phyloP scores from a whole-genome alignment of 1,140 invertebrate genomes.

The Tribolium madens region DNA sequence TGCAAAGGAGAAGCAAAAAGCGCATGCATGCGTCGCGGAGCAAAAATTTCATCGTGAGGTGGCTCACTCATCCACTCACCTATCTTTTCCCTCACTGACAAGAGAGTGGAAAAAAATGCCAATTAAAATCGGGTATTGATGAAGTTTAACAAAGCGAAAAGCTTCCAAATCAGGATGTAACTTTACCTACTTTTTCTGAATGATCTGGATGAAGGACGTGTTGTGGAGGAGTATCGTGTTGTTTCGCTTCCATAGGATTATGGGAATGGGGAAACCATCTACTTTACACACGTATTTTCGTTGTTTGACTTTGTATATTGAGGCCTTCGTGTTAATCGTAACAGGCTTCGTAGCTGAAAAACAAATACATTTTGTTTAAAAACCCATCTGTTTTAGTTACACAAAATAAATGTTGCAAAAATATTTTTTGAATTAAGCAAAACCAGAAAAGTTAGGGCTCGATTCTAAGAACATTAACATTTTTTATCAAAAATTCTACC shows the following conservation, averaged over 20 bases:
- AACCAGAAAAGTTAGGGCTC: no score
- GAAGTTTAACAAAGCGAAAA: neutral
- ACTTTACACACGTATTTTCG: conserved; percentile 77
- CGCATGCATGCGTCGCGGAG: neutral
- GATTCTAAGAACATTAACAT: no score
- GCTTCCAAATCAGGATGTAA: neutral
- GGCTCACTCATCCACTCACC: conserved; percentile 3
- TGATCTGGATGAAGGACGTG: conserved; percentile 52
- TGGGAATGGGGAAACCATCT: conserved; percentile 76
- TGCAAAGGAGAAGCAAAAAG: neutral
- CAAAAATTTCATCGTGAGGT: neutral
- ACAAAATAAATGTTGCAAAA: no score
- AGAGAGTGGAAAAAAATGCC: conserved; percentile 24
- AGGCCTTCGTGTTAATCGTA: neutral
- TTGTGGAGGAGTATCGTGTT: conserved; percentile 63
- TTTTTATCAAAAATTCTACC: no score
- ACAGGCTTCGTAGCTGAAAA: conserved; percentile 45
- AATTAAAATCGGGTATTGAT: conserved; percentile 10
- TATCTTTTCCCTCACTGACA: conserved; percentile 18
- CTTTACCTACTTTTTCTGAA: conserved; percentile 59
- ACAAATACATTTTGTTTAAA: no score
- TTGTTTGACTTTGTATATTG: conserved; percentile 45
- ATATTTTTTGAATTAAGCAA: no score
- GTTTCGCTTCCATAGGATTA: conserved; percentile 81
- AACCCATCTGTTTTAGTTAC: no score